Percentiles rank a stretch among this genome's conserved stretches.
These are phyloP conservation scores for Bombus waltoni DNA, from an alignment of 1,140 invertebrate genomes.

Conservation along the genomic window DNA sequence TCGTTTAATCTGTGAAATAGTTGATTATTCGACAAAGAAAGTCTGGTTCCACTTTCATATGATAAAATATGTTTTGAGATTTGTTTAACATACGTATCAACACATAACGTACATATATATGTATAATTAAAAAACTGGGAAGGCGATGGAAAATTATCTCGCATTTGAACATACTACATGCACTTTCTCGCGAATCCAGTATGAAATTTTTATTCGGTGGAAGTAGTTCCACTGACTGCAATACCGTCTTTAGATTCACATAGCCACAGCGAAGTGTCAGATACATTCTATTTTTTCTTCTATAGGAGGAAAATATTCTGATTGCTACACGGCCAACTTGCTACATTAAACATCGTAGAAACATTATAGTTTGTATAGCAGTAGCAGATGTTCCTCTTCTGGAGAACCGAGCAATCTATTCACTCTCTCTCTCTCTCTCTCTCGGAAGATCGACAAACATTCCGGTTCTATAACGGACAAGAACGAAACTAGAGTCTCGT, in stretches of 20 bases:
- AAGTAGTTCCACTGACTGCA: not conserved
- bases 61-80: not conserved
- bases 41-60: not conserved
- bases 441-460: conserved; percentile 9
- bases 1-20: not conserved
- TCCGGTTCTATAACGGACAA: not conserved
- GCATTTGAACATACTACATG: no score
- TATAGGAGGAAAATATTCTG: not conserved
- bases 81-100: no score
- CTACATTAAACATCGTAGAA: conserved; percentile 7
- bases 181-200: not conserved
- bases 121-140: no score
- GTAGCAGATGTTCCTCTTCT: not conserved
- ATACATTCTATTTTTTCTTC: no score
- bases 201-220: not conserved
- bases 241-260: not conserved
- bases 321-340: not conserved
- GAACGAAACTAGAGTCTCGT: not conserved
- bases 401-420: not conserved
- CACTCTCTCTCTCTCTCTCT: not conserved
- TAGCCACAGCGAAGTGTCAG: not conserved
- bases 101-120: no score
- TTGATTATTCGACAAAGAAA: not conserved
- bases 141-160: no score
- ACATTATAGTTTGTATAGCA: not conserved